Evolutionary conservation across 2,797 vertebrate genomes (phyloP).

Genomic region (Sternarchorhynchus goeldii): DNA sequence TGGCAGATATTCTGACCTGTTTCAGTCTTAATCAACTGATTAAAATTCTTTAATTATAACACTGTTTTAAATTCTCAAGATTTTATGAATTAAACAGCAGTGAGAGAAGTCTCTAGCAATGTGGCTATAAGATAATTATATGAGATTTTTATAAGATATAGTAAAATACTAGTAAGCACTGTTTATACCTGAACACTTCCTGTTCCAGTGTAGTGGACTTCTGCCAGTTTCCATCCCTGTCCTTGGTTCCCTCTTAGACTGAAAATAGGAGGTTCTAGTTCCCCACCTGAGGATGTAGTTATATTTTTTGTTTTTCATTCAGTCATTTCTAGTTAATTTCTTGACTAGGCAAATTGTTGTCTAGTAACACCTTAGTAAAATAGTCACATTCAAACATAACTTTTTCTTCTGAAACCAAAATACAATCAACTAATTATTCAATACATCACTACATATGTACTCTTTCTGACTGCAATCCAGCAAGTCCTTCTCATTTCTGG

Average conservation of each 20-base stretch:
- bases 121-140: too few relatives aligned
- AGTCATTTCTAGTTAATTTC: not conserved
- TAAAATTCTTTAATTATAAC: too few relatives aligned
- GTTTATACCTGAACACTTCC: slow-evolving; percentile 67
- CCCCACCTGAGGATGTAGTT: slow-evolving; percentile 52
- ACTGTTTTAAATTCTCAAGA: too few relatives aligned
- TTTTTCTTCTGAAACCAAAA: too few relatives aligned
- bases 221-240: slow-evolving; percentile 68
- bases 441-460: too few relatives aligned
- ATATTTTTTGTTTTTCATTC: not conserved
- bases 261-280: slow-evolving; percentile 58
- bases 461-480: not conserved
- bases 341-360: not conserved
- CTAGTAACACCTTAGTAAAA: not conserved
- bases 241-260: slow-evolving; percentile 73
- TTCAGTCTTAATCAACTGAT: too few relatives aligned
- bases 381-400: not conserved
- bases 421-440: too few relatives aligned
- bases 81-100: too few relatives aligned
- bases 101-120: too few relatives aligned
- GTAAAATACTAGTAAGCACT: not conserved
- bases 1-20: too few relatives aligned
- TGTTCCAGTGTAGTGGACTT: slow-evolving; percentile 63
- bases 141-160: too few relatives aligned
- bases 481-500: not conserved